These are phyloP conservation scores for Papio anubis DNA, from an alignment of 2,113 vertebrate species.

Conservation along the genomic window DNA sequence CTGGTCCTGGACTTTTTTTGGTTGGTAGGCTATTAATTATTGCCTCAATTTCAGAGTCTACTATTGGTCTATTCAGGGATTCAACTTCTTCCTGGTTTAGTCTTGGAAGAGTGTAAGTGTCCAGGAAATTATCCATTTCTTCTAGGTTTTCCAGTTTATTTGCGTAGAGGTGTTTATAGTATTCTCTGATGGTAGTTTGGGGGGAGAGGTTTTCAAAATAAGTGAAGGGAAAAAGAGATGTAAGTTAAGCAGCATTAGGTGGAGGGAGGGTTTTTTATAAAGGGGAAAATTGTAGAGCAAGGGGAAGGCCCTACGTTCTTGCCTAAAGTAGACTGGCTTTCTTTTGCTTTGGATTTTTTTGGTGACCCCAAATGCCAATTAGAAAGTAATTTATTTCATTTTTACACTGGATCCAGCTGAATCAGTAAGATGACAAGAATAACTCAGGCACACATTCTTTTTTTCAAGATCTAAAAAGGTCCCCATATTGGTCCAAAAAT, in stretches of 20 bases:
- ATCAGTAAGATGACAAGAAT: constrained; percentile 8
- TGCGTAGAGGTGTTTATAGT: too few species aligned
- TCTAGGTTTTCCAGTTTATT: too few species aligned
- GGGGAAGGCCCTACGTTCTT: neutral
- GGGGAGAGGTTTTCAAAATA: neutral
- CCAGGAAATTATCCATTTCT: too few species aligned
- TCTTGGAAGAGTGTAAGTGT: too few species aligned
- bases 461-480: neutral
- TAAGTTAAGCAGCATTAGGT: neutral
- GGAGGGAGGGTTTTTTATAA: neutral
- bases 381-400: constrained; percentile 37
- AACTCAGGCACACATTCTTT: neutral
- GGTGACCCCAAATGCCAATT: neutral
- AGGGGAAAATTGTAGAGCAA: neutral
- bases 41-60: too few species aligned
- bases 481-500: neutral
- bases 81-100: too few species aligned
- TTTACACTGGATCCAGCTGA: neutral
- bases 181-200: too few species aligned
- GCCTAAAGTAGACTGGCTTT: neutral
- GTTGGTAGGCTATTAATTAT: too few species aligned
- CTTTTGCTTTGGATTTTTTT: constrained; percentile 10
- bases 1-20: too few species aligned
- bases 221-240: neutral
- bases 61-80: too few species aligned